phyloP scores from a whole-genome alignment of 2,888 invertebrate species.

The Tetanocera ferruginea region DNA sequence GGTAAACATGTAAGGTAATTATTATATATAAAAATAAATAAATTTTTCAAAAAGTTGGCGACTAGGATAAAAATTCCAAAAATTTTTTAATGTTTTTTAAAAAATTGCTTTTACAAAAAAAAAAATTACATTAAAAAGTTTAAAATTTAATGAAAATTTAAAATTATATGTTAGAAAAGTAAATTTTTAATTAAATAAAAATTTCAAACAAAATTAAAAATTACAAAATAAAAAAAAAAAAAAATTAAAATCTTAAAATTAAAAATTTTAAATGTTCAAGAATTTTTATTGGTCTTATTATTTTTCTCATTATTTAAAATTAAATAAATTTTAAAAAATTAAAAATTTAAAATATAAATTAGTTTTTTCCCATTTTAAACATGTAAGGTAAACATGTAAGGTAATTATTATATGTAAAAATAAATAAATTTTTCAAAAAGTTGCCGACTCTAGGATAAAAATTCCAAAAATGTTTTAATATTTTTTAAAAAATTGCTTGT shows the following conservation, averaged over 20 bases:
- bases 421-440: background rate
- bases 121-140: background rate
- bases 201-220: background rate
- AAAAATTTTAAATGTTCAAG: background rate
- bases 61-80: too few relatives aligned
- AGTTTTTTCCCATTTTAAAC: background rate
- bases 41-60: background rate
- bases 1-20: background rate
- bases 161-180: background rate
- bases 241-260: background rate
- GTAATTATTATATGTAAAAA: background rate
- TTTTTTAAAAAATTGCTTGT: background rate
- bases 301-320: background rate
- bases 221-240: background rate
- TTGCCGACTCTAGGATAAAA: background rate
- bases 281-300: background rate
- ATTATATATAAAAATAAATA: background rate
- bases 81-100: background rate
- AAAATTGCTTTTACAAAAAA: background rate
- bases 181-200: background rate
- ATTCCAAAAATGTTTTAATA: background rate
- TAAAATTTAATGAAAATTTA: background rate
- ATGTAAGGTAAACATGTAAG: background rate
- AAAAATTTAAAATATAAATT: background rate
- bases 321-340: background rate